Evolutionary conservation across 2,888 invertebrate genomes (phyloP).

Genomic region (Xestoiulus laeticollis): DNA sequence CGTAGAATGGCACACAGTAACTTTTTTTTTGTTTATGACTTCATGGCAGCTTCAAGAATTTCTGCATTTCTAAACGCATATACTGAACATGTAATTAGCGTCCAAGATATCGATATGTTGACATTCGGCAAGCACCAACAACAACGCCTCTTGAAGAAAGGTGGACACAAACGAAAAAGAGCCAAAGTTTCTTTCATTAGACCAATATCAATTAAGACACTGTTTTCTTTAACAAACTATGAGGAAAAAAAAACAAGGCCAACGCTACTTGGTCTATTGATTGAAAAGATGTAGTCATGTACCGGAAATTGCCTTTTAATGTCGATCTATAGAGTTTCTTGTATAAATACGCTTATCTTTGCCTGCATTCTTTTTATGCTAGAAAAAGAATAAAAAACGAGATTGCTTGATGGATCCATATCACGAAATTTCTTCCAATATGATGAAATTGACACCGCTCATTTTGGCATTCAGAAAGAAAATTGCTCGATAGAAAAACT

Average conservation of each 20-base stretch:
- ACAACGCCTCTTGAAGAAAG: neutral
- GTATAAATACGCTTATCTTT: conserved; percentile 17
- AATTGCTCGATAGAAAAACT: neutral
- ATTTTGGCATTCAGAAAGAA: neutral
- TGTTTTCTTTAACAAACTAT: conserved; percentile 16
- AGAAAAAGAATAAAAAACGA: neutral
- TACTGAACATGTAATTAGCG: neutral
- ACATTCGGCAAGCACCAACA: neutral
- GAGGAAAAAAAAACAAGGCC: neutral
- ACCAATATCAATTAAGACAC: conserved; percentile 32
- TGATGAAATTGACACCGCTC: conserved; percentile 26
- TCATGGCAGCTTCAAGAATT: neutral
- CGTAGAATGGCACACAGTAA: too few relatives aligned
- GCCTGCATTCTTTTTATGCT: neutral
- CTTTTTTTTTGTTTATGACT: neutral
- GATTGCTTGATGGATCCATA: neutral
- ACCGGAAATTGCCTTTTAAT: conserved; percentile 45
- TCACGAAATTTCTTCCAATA: conserved; percentile 26
- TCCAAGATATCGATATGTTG: conserved; percentile 5
- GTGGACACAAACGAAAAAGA: neutral
- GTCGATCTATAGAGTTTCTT: conserved; percentile 34
- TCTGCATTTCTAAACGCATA: neutral
- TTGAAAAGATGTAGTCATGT: conserved; percentile 33
- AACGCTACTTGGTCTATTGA: conserved; percentile 31
- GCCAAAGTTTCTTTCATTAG: neutral